A percentile compares a stretch with the other conserved stretches of the same genome.
phyloP scores from a whole-genome alignment of 2,797 vertebrate genomes.

The Tympanoctomys barrerae region DNA sequence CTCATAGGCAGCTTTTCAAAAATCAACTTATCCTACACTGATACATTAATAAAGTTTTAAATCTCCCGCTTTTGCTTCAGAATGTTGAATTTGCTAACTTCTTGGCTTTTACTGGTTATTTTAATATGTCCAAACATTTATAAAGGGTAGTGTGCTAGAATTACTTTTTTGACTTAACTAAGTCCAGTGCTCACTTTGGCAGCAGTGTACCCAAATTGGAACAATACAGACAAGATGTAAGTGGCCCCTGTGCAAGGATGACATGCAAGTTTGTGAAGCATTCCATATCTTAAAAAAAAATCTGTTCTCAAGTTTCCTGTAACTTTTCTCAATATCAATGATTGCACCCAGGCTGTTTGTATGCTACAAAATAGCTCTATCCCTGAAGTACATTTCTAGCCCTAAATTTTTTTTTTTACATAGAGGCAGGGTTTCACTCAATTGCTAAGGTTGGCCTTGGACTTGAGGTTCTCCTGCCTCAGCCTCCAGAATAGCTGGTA shows the following conservation, averaged over 20 bases:
- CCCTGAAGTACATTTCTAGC: not conserved
- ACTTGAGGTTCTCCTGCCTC: not conserved
- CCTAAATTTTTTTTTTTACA: not conserved
- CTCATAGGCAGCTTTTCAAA: constrained; percentile 19
- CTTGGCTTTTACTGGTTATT: not conserved
- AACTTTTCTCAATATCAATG: not conserved
- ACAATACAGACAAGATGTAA: not conserved
- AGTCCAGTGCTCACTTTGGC: not conserved
- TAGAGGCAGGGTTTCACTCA: not conserved
- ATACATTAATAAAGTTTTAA: constrained; percentile 7
- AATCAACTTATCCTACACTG: not conserved
- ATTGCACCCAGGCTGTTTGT: not conserved
- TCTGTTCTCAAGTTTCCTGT: constrained; percentile 34
- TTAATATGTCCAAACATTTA: constrained; percentile 25
- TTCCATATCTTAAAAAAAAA: not conserved
- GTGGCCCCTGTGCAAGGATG: not conserved
- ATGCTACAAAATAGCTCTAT: not conserved
- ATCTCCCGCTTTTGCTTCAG: not conserved
- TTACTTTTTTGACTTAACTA: constrained; percentile 7
- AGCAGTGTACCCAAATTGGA: not conserved
- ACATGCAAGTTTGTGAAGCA: not conserved
- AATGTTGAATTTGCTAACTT: constrained; percentile 14
- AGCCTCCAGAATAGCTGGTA: not conserved
- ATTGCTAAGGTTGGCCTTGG: not conserved
- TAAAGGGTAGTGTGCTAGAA: not conserved